Evolutionary conservation across 2,797 vertebrate species (phyloP).

Genomic region (Tragelaphus oryx): DNA sequence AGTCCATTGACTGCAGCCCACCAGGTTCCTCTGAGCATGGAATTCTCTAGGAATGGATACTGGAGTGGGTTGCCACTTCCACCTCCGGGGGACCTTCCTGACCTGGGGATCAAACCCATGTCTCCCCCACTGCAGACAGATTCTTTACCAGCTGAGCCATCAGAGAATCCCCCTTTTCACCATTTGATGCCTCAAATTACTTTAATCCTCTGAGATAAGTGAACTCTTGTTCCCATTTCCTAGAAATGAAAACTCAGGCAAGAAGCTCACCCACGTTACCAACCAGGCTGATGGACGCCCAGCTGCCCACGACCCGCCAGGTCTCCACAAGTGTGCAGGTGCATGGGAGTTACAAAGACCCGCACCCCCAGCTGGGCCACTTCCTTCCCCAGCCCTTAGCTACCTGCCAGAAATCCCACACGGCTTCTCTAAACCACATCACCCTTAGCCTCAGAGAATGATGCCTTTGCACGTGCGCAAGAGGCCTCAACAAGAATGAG

Average conservation of each 20-base stretch:
- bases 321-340: rapidly evolving
- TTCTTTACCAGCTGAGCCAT: not conserved
- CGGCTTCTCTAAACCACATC: not conserved
- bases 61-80: not conserved
- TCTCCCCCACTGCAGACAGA: not conserved
- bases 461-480: not conserved
- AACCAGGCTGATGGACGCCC: not conserved
- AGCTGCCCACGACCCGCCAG: rapidly evolving
- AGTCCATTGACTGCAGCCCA: rapidly evolving
- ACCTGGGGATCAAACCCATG: rapidly evolving
- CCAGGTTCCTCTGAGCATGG: not conserved
- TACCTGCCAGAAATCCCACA: not conserved
- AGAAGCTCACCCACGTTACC: too few relatives aligned
- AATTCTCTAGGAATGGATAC: not conserved
- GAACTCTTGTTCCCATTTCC: not conserved
- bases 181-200: not conserved
- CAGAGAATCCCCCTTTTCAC: not conserved
- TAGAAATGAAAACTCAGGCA: not conserved
- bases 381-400: not conserved
- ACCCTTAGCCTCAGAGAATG: not conserved
- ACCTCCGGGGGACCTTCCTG: not conserved
- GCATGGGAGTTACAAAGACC: not conserved
- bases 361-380: rapidly evolving
- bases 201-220: not conserved
- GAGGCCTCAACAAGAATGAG: not conserved